A percentile compares a stretch with the other conserved stretches of the same genome.
phyloP scores from a whole-genome alignment of 2,797 vertebrate species.

The Urophycis tenuis region DNA sequence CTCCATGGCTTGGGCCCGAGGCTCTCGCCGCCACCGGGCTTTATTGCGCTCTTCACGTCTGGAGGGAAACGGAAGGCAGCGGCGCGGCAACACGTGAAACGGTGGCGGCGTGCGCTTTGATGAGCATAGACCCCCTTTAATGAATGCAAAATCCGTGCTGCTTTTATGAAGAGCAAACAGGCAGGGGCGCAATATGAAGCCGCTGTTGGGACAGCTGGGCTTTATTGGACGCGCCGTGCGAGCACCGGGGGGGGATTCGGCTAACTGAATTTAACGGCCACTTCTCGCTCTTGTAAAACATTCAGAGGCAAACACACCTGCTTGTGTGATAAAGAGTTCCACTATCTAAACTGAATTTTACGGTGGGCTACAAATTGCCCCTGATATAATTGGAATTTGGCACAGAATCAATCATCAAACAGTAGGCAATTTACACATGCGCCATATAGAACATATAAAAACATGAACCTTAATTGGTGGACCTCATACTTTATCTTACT shows the following conservation, averaged over 20 bases:
- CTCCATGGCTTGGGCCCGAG: conserved; percentile 59
- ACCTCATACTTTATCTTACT: background rate
- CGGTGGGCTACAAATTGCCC: background rate
- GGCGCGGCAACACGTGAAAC: conserved; percentile 1
- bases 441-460: too few relatives aligned
- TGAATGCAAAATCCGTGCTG: conserved; percentile 28
- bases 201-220: conserved; percentile 13
- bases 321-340: conserved; percentile 24
- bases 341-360: background rate
- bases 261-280: conserved; percentile 32
- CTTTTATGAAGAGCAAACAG: conserved; percentile 51
- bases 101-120: conserved; percentile 16
- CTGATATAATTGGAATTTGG: background rate
- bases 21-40: background rate
- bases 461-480: too few relatives aligned
- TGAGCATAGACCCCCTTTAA: conserved; percentile 9
- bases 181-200: conserved; percentile 18
- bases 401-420: background rate
- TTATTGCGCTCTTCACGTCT: conserved; percentile 23
- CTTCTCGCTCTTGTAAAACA: conserved; percentile 41
- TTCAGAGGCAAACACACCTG: conserved; percentile 36
- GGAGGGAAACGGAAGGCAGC: conserved; percentile 20
- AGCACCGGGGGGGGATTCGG: conserved; percentile 11
- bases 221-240: conserved; percentile 20
- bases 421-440: background rate